phyloP scores from a whole-genome alignment of 2,888 invertebrate species.

The Caenorhabditis auriculariae region DNA sequence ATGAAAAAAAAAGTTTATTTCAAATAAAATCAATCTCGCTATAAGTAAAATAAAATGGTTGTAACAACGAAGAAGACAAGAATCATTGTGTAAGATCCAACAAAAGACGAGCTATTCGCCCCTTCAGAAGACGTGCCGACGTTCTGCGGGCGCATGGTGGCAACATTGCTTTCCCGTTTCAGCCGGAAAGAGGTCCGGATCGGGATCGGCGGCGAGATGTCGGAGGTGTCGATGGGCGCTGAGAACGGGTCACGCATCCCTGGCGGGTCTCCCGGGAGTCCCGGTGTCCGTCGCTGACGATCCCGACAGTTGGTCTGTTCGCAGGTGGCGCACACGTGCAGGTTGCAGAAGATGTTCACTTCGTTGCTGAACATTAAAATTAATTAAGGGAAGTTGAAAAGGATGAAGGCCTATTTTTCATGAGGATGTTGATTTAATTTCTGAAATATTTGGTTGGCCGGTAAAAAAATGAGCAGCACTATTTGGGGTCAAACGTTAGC shows the following conservation, averaged over 20 bases:
- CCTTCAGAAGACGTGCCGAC: neutral
- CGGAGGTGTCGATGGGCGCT: slow-evolving; percentile 14
- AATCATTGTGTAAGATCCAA: slow-evolving; percentile 1
- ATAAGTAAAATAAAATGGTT: slow-evolving; percentile 16
- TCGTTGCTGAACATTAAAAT: slow-evolving; percentile 52
- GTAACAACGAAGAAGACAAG: slow-evolving; percentile 12
- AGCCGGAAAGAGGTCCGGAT: slow-evolving; percentile 42
- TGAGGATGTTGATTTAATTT: too few relatives aligned
- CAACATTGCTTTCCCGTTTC: slow-evolving; percentile 13
- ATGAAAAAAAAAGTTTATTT: too few relatives aligned
- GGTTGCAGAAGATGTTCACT: slow-evolving; percentile 63
- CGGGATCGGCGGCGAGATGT: slow-evolving; percentile 31
- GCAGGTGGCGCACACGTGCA: slow-evolving; percentile 55
- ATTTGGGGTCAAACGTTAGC: too few relatives aligned
- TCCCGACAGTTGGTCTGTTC: slow-evolving; percentile 32
- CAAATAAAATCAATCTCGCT: too few relatives aligned
- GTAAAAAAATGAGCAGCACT: too few relatives aligned
- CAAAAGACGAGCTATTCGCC: slow-evolving; percentile 3
- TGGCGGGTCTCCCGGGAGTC: neutral
- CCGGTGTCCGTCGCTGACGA: slow-evolving; percentile 16
- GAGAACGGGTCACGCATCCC: slow-evolving; percentile 12
- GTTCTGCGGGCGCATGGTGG: slow-evolving; percentile 5
- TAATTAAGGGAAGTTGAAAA: neutral
- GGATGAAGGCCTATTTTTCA: neutral
- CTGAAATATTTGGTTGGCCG: too few relatives aligned